phyloP scores from a whole-genome alignment of 2,797 vertebrate genomes.

The Sebastes cheni region DNA sequence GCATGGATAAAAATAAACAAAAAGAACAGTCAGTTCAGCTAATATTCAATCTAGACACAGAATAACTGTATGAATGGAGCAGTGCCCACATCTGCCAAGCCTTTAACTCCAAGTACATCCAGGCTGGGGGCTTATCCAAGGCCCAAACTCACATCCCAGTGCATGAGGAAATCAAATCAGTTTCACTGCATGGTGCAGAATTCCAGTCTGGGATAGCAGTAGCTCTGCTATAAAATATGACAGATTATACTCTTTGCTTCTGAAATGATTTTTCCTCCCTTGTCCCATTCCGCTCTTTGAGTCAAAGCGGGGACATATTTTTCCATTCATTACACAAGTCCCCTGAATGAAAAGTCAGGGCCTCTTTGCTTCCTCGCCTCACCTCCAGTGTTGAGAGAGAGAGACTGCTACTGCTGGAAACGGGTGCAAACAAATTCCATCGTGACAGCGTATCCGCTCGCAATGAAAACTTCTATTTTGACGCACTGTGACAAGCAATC shows the following conservation, averaged over 20 bases:
- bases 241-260: constrained; percentile 66
- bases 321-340: constrained; percentile 66
- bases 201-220: constrained; percentile 70
- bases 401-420: constrained; percentile 35
- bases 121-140: constrained; percentile 37
- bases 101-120: constrained; percentile 40
- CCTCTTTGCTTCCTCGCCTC: constrained; percentile 28
- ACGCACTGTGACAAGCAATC: constrained; percentile 35
- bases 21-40: constrained; percentile 9
- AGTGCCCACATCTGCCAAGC: constrained; percentile 36
- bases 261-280: constrained; percentile 69
- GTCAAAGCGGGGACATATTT: constrained; percentile 63
- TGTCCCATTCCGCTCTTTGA: constrained; percentile 41
- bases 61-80: constrained; percentile 32
- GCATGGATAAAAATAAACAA: constrained; percentile 9
- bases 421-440: constrained; percentile 34
- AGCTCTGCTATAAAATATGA: constrained; percentile 75
- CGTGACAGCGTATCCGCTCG: constrained; percentile 24
- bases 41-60: constrained; percentile 15
- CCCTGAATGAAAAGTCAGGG: constrained; percentile 34
- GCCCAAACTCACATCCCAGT: constrained; percentile 44
- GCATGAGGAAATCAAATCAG: constrained; percentile 71
- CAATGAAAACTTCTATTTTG: constrained; percentile 49
- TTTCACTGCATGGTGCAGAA: constrained; percentile 66
- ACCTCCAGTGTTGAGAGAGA: constrained; percentile 20